Conservation (phyloP, 2,888 invertebrate genomes). For the Antheraea yamamai region DNA sequence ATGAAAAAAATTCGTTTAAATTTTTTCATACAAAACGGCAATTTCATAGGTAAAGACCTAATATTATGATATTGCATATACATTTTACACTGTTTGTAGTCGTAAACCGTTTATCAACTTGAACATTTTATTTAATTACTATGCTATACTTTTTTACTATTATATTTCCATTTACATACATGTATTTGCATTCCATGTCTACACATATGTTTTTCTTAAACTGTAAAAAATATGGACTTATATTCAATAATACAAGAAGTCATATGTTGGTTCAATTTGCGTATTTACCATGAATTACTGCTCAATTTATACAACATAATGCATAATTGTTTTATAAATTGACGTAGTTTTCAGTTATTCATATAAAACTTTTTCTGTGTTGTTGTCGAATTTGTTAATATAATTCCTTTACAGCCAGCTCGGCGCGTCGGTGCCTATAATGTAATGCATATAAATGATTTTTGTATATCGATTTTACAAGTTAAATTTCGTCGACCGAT, state of each 20-base stretch:
- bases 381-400: conserved; percentile 61
- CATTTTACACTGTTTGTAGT: not conserved
- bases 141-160: not conserved
- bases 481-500: conserved; percentile 53
- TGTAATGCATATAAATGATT: not conserved
- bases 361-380: conserved; percentile 40
- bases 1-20: too few relatives aligned
- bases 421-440: conserved; percentile 26
- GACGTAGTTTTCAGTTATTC: conserved; percentile 36
- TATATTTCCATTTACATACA: too few relatives aligned
- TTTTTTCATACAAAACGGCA: too few relatives aligned
- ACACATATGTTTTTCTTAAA: not conserved
- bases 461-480: conserved; percentile 51
- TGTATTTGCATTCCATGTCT: not conserved
- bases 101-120: not conserved
- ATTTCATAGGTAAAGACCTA: too few relatives aligned
- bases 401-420: conserved; percentile 40
- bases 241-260: not conserved
- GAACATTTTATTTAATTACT: not conserved
- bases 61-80: not conserved
- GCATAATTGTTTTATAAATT: conserved; percentile 28
- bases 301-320: conserved; percentile 1
- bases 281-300: not conserved
- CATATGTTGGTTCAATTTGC: not conserved
- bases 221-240: not conserved